These are phyloP conservation scores for Drosophila serrata DNA, from an alignment of 1,140 invertebrate species.

Conservation along the genomic window DNA sequence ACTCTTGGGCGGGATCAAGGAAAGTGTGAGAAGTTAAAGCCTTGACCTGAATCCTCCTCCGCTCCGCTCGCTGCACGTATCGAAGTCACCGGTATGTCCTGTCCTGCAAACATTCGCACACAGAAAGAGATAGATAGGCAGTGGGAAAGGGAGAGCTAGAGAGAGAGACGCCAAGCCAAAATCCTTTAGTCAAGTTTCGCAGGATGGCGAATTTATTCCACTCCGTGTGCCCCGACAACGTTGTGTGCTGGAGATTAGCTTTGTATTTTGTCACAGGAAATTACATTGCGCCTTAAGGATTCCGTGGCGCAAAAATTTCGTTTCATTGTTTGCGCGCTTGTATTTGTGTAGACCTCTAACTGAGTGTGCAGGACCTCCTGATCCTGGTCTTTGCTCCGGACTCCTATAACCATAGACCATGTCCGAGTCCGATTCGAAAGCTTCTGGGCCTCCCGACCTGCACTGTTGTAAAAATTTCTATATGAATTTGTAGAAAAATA, in stretches of 20 bases:
- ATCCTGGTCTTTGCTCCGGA: constrained; percentile 37
- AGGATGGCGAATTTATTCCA: constrained; percentile 45
- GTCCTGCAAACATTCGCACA: constrained; percentile 26
- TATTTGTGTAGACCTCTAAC: constrained; percentile 15
- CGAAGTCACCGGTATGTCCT: constrained; percentile 56
- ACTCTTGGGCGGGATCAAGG: constrained; percentile 40
- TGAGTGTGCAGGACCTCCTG: constrained; percentile 40
- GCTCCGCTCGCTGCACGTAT: constrained; percentile 63
- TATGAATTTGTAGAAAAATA: neutral
- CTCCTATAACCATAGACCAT: constrained; percentile 24
- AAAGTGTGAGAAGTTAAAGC: constrained; percentile 69
- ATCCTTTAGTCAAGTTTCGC: constrained; percentile 73
- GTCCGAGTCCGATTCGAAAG: constrained; percentile 18
- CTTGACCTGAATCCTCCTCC: constrained; percentile 62
- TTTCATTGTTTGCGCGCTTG: constrained; percentile 72
- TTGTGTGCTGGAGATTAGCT: constrained; percentile 73
- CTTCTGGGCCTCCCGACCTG: neutral
- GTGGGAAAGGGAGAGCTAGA: neutral
- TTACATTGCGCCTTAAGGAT: constrained; percentile 83
- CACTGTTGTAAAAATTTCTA: constrained; percentile 3
- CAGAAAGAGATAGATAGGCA: neutral
- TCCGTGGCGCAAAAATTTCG: constrained; percentile 73
- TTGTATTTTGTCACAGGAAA: constrained; percentile 84
- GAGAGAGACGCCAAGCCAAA: constrained; percentile 18
- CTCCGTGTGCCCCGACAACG: constrained; percentile 33